Evolutionary conservation across 2,113 vertebrate species (phyloP), one percentile per base, ranked within the genome.

Genomic region (Chionodraco myersi): DNA sequence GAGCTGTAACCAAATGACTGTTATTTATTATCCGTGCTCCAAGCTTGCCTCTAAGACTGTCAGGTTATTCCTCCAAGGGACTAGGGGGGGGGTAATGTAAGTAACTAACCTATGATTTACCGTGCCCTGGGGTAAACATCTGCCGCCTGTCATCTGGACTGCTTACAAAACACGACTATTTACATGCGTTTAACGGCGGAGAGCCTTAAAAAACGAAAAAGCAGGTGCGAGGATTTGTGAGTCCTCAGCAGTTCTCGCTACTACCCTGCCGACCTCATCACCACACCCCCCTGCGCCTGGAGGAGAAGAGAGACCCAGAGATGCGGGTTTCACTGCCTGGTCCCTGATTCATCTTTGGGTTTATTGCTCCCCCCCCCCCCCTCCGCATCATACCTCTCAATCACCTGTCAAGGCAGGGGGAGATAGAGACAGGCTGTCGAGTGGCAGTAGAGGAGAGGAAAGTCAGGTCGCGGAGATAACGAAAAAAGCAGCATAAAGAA

Each of bases 21-120:
- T 79, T 77, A 74, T 89, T 80, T 83, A 75, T 77, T 67, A 90
- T 88, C 84, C 78, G 79, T 63, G 64, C 52, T 82, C 82, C 75
- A 47, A 49, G 81, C 58, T 72, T 16, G 56, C 74, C 78, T 79
- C 68, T 58, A 64, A 88, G 77, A 72, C 78, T 52, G 83, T 77
- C 84, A 77, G 75, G 47, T 41, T 76, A 59, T 69, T 68, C 48
- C 82, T 75, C 87, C 6, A 1, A 18, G 86, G 73, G 79, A 74
- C 26, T 41, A 75, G 75, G 53, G 15, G 61, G 79, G 81, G 80
- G 67, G 80, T 90, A 86, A 88, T 88, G 80, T 87, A 83, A 90
- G 83, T 79, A 86, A 85, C 77, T 80, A 87, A 86, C 83, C 84
- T 86, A 85, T 89, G 86, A 92, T 91, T 89, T 88, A 91, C 78